Conservation (phyloP, 2,888 invertebrate genomes). For the Aproaerema taeniolella region DNA sequence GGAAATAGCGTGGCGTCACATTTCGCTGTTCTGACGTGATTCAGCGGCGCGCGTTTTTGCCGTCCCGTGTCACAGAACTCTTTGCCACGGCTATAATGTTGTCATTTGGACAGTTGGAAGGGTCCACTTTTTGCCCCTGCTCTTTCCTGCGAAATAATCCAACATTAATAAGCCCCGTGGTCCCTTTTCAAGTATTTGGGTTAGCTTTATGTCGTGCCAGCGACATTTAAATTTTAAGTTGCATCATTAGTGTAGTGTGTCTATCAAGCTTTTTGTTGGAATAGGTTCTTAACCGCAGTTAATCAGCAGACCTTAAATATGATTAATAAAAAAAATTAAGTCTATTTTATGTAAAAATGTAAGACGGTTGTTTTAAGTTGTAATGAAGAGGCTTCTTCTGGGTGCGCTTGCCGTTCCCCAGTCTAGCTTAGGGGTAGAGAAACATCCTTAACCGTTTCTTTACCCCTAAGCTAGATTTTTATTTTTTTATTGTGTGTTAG, state of each 20-base stretch:
- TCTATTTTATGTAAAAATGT: no score
- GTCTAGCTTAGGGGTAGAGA: no score
- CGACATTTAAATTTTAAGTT: conserved; percentile 20
- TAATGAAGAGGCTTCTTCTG: no score
- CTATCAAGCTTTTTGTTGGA: not conserved
- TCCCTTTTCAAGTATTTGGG: conserved; percentile 49
- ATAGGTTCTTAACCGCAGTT: not conserved
- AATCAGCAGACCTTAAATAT: no score
- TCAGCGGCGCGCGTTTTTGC: conserved; percentile 22
- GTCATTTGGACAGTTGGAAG: conserved; percentile 53
- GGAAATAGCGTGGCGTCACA: conserved; percentile 14
- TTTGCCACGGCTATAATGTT: conserved; percentile 44
- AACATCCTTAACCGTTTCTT: no score
- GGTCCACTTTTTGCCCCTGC: conserved; percentile 50
- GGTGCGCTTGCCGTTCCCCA: no score
- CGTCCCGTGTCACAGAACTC: conserved; percentile 20
- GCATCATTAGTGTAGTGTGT: not conserved
- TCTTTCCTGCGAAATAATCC: conserved; percentile 54
- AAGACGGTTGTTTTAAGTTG: no score
- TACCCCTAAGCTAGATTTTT: no score
- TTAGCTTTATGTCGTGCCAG: conserved; percentile 36
- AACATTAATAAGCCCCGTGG: conserved; percentile 59
- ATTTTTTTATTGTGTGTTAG: no score
- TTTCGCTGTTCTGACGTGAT: conserved; percentile 16
- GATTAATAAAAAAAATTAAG: no score